phyloP scores from a whole-genome alignment of 2,888 invertebrate species.

The Drosophila kuntzei region DNA sequence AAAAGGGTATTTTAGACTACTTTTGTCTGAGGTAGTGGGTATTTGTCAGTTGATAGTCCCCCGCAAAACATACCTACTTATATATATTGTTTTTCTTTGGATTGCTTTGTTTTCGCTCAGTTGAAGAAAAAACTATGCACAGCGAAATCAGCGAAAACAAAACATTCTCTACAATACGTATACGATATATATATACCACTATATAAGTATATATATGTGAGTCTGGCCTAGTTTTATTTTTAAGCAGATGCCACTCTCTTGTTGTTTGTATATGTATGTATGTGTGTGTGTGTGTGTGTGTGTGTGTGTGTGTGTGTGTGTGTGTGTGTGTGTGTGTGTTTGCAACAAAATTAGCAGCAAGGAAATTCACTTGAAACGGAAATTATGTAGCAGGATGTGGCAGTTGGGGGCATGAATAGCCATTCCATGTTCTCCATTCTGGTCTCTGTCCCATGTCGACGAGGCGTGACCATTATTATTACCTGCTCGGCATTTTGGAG shows the following conservation, averaged over 20 bases:
- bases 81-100: conserved; percentile 17
- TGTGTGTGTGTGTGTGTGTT: conserved; percentile 35
- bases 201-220: conserved; percentile 18
- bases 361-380: conserved; percentile 82
- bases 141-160: conserved; percentile 41
- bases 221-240: conserved; percentile 64
- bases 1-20: not conserved
- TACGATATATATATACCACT: not conserved
- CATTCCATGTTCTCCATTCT: conserved; percentile 22
- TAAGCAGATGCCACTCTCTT: conserved; percentile 34
- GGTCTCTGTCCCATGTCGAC: conserved; percentile 1
- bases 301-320: not conserved
- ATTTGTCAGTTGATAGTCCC: conserved; percentile 9
- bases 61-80: not conserved
- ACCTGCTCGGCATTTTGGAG: conserved; percentile 23
- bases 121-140: conserved; percentile 53
- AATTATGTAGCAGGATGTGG: conserved; percentile 75
- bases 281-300: too few species aligned
- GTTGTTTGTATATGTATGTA: conserved; percentile 2
- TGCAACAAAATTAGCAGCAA: conserved; percentile 75
- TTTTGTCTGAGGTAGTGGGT: not conserved
- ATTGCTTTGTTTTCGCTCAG: conserved; percentile 29
- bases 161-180: conserved; percentile 21
- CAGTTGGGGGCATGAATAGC: conserved; percentile 40
- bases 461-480: conserved; percentile 28